Evolutionary conservation across 2,888 invertebrate genomes (phyloP).

Genomic region (Nezara viridula): DNA sequence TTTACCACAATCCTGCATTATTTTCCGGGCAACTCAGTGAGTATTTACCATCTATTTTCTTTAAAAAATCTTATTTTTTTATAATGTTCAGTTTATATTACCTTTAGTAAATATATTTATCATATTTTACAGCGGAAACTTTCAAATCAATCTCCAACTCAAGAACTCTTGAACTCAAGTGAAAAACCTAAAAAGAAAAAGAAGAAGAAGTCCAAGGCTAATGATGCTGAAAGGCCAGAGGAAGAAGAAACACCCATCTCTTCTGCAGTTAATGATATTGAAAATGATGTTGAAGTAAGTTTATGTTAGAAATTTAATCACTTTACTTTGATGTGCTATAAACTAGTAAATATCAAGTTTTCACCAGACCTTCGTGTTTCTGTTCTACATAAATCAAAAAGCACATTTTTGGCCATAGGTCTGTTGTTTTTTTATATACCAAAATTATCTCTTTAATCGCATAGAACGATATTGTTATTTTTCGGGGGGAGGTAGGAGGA

Average conservation of each 20-base stretch:
- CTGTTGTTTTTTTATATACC: too few relatives aligned
- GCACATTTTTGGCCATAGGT: too few relatives aligned
- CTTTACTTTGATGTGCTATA: background rate
- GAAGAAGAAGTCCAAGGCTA: constrained; percentile 47
- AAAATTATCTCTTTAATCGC: too few relatives aligned
- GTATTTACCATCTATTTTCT: too few relatives aligned
- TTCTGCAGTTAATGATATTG: background rate
- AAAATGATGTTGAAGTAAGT: constrained; percentile 15
- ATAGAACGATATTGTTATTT: too few relatives aligned
- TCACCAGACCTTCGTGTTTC: too few relatives aligned
- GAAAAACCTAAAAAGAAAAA: constrained; percentile 57
- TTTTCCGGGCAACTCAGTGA: too few relatives aligned
- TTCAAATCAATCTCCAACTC: constrained; percentile 5
- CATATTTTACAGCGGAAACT: constrained; percentile 17
- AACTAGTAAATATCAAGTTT: too few relatives aligned
- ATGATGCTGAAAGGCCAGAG: background rate
- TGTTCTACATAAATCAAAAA: too few relatives aligned
- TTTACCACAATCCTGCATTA: too few relatives aligned
- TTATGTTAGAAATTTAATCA: background rate
- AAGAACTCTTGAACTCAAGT: background rate
- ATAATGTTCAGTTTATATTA: background rate
- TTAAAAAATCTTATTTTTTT: too few relatives aligned
- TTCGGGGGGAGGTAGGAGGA: too few relatives aligned
- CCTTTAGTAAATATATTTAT: background rate
- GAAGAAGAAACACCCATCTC: background rate